Evolutionary conservation across 1,140 invertebrate genomes (phyloP), one percentile per base, ranked within the genome.

Genomic region (Euwallacea fornicatus): DNA sequence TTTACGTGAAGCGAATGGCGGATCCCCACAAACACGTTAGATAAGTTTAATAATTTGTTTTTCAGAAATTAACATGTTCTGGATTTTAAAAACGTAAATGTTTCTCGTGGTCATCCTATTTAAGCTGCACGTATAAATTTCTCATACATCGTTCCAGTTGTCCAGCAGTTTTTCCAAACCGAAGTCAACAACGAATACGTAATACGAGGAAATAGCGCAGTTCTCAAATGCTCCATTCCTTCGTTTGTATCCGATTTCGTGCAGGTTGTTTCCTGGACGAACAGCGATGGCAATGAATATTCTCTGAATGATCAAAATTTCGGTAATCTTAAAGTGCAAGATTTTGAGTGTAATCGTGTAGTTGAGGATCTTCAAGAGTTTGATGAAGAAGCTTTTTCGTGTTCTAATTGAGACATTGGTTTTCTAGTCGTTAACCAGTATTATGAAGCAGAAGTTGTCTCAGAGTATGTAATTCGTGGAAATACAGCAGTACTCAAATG

Each of bases 401-500:
- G 21, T 33, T 33, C 4, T 33, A 33, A 33, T 33, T 33, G 21
- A 33, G 21, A 33, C 21, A 33, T 33, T 33, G 21, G 61, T 47
- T 78, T 84, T 85, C 55, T 85, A 96, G 95, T 97, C 80, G 91
- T 96, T 43, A 91, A 91, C 78, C 93, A 95, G 81, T 91, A 91
- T 81, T 97, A 96, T 83, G 92, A 95, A 81, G 90, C 94, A 16
- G 92, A 95, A 83, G 91, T 95, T 61, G 90, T 94, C n/a, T 94
- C 94, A 50, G 94, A 95, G 78, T 96, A 96, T 83, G 93, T 96
- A 41, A 96, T 96, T 78, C 87, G 91, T 66, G 95, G 94, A 61
- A 96, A 96, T 82, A 92, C 94, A 55, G 95, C 94, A 16, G 91
- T 97, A 59, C 82, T 97, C 50, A 96, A 95, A 83, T 97, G 95